Conservation (phyloP, 2,888 invertebrate genomes). For the Caenorhabditis sp. region DNA sequence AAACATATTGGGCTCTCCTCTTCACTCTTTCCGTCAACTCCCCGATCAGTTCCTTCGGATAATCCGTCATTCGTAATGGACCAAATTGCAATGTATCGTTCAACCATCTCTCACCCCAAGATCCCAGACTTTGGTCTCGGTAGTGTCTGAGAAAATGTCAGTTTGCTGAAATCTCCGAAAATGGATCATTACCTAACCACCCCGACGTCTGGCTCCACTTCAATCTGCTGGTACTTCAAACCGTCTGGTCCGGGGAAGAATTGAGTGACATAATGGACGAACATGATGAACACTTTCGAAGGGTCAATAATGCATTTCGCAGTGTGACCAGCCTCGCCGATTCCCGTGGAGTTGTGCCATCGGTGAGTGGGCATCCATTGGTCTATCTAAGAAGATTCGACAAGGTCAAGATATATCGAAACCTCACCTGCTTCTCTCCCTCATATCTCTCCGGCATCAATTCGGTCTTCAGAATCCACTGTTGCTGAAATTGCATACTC, state of each 20-base stretch:
- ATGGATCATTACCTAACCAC: constrained; percentile 20
- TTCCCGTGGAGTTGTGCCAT: constrained; percentile 37
- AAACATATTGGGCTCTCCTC: constrained; percentile 14
- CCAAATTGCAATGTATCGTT: constrained; percentile 14
- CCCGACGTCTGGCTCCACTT: not conserved
- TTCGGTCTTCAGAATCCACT: constrained; percentile 62
- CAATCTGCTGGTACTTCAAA: not conserved
- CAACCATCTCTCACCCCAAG: constrained; percentile 36
- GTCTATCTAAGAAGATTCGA: constrained; percentile 1
- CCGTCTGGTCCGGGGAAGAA: constrained; percentile 4
- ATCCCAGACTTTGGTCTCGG: constrained; percentile 3
- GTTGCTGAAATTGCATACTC: constrained; percentile 44
- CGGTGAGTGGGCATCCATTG: constrained; percentile 32
- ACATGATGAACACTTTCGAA: constrained; percentile 20
- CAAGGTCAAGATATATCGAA: too few species aligned
- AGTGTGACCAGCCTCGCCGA: constrained; percentile 18
- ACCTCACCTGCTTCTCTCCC: constrained; percentile 23
- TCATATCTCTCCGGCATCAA: constrained; percentile 38
- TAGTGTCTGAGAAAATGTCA: constrained; percentile 23
- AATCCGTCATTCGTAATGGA: constrained; percentile 9
- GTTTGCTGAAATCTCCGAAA: not conserved
- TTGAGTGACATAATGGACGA: constrained; percentile 1
- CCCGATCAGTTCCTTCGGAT: constrained; percentile 11
- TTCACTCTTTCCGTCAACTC: constrained; percentile 40
- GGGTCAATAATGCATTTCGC: constrained; percentile 18